A percentile compares a stretch with the other conserved stretches of the same genome.
phyloP scores from a whole-genome alignment of 1,140 invertebrate genomes.

The Oryctes rhinoceros region DNA sequence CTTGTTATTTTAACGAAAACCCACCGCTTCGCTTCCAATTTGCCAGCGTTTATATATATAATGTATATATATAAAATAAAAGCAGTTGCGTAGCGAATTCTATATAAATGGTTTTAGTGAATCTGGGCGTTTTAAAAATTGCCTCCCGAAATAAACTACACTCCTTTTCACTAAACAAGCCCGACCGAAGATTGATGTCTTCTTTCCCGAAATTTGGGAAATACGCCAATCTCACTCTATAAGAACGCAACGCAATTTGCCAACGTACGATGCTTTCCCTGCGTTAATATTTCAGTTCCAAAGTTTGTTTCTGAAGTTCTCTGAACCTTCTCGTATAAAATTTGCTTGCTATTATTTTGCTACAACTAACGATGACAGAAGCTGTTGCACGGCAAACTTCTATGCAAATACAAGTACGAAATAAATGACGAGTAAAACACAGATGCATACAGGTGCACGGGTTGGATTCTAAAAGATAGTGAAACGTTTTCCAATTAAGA shows the following conservation, averaged over 20 bases:
- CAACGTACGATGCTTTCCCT: background rate
- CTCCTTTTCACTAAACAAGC: background rate
- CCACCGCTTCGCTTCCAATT: background rate
- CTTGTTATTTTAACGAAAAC: background rate
- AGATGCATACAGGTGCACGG: no score
- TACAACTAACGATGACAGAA: no score
- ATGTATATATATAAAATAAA: constrained; percentile 31
- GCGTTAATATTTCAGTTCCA: background rate
- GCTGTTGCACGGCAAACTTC: no score
- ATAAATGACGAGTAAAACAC: no score
- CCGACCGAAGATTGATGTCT: constrained; percentile 28
- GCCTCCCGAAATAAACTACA: constrained; percentile 31
- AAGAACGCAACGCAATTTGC: constrained; percentile 31
- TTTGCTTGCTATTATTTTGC: no score
- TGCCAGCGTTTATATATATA: background rate
- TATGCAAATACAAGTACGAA: no score
- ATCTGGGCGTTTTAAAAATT: constrained; percentile 35
- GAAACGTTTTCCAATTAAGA: no score
- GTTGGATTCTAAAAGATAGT: no score
- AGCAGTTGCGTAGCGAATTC: constrained; percentile 21
- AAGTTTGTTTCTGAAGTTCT: background rate
- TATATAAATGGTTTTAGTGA: constrained; percentile 23
- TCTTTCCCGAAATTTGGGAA: constrained; percentile 35
- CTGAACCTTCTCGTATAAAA: no score
- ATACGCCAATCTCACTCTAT: constrained; percentile 21